phyloP scores from a whole-genome alignment of 23 tunicate genomes.

The Botrylloides violaceus region DNA sequence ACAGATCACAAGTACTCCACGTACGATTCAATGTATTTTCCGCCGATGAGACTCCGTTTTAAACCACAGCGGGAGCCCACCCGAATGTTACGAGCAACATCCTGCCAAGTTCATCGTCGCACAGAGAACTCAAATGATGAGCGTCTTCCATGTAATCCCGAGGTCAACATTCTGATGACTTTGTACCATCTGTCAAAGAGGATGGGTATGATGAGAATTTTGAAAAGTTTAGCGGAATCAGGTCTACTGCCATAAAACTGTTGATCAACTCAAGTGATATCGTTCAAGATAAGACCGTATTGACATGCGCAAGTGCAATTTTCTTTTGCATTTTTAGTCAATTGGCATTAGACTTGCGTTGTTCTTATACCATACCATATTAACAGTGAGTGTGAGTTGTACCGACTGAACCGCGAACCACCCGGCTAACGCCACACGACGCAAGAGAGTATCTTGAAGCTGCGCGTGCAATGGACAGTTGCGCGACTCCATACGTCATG shows the following conservation, averaged over 20 bases:
- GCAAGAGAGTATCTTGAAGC: too few species aligned
- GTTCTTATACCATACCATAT: too few species aligned
- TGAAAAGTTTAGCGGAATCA: conserved; percentile 23
- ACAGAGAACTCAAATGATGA: neutral
- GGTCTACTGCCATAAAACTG: conserved; percentile 17
- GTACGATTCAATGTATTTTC: conserved; percentile 53
- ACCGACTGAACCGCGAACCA: too few species aligned
- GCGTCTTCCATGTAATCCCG: conserved; percentile 4
- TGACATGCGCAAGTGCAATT: too few species aligned
- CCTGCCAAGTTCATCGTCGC: conserved; percentile 22
- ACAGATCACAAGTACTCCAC: conserved; percentile 21
- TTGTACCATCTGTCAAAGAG: conserved; percentile 21
- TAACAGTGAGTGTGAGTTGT: too few species aligned
- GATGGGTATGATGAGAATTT: conserved; percentile 6
- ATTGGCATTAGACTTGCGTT: too few species aligned
- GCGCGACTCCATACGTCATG: too few species aligned
- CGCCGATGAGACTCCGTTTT: conserved; percentile 54
- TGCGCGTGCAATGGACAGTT: too few species aligned
- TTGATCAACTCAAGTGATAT: too few species aligned
- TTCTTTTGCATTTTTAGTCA: too few species aligned
- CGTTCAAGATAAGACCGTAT: too few species aligned
- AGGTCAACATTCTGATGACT: conserved; percentile 1
- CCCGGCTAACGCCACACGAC: too few species aligned
- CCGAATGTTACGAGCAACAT: conserved; percentile 58
- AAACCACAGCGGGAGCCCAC: conserved; percentile 60